Conservation (phyloP, 1,140 invertebrate species). For the Dermatophagoides farinae region DNA sequence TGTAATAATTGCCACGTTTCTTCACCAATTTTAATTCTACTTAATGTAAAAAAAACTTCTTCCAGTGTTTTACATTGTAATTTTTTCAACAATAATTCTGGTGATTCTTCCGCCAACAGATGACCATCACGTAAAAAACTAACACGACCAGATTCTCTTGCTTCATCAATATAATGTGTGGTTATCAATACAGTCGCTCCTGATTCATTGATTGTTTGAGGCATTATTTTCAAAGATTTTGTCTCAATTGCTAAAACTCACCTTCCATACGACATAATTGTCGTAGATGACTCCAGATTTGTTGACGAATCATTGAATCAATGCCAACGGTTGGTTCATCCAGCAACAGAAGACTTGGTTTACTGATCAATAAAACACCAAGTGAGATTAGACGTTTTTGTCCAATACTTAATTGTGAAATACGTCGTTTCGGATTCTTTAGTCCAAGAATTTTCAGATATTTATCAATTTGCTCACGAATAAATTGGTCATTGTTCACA, state of each 20-base stretch:
- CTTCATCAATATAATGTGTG: conserved; percentile 31
- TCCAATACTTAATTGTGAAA: conserved; percentile 47
- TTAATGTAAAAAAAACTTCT: conserved; percentile 79
- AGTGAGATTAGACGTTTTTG: conserved; percentile 78
- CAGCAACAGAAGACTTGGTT: conserved; percentile 26
- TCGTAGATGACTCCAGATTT: conserved; percentile 19
- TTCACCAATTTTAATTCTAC: conserved; percentile 22
- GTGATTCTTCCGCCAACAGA: conserved; percentile 63
- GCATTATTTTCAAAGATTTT: not conserved
- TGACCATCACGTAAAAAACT: conserved; percentile 29
- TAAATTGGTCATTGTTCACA: conserved; percentile 20
- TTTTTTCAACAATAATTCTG: conserved; percentile 52
- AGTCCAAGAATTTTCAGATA: conserved; percentile 68
- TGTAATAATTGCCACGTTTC: not conserved
- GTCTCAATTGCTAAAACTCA: not conserved
- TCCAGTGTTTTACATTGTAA: conserved; percentile 65
- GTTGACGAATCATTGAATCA: conserved; percentile 23
- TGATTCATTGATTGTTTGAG: not conserved
- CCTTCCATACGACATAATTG: conserved; percentile 23
- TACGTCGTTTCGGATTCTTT: conserved; percentile 30
- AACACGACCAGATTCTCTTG: conserved; percentile 24
- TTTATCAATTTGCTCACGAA: conserved; percentile 44
- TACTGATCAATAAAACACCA: conserved; percentile 51
- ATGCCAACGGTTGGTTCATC: conserved; percentile 29
- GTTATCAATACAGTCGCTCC: conserved; percentile 30